Base-by-base conservation (phyloP, 2,888 invertebrate species). In the Pollenia angustigena region DNA sequence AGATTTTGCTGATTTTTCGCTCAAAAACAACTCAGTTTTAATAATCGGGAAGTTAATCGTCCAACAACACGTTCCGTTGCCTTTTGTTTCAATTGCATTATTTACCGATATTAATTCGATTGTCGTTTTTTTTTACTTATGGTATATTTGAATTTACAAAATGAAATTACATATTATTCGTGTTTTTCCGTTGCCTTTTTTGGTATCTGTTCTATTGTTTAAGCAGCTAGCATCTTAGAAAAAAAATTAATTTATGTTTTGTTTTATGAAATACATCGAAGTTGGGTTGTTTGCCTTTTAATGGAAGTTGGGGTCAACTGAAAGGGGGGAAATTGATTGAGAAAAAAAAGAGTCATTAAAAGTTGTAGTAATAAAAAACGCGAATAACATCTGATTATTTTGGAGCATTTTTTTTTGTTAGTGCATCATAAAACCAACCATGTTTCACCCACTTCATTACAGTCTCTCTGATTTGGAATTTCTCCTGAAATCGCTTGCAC, bases 221-320 rank as follows among this genome's bases (percentile, higher is more conserved):
- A 87, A 88, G 85, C 85, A 85, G 84, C 81, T 87, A 87, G 87
- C 60, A 81, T 85, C 85, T 83, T 87, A 82, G 79, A 71, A 69
- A 75, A 83, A 81, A 84, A 81, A 76, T 74, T 81, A 71, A 80
- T 74, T 84, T 76, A 66, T 79, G 42, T 62, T 87, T 79, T 71
- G 42, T 87, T 88, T 85, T 86, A 88, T 87, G 88, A 87, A 87
- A 87, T 88, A 88, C 83, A 88, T 85, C 86, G 80, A 81, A 58
- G 72, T 72, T 71, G 79, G 60, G 78, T 79, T 72, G 85, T 82
- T 82, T 68, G 86, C 86, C 86, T 76, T 81, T 81, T 89, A 89
- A 89, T 90, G 89, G 85, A 89, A 89, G 68, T 88, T 82, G 88
- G 90, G 89, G 46, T 90, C 89, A 85, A 89, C 89, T 90, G 86